Conservation (phyloP, 2,797 vertebrate species). For the Odontamblyopus rebecca region DNA sequence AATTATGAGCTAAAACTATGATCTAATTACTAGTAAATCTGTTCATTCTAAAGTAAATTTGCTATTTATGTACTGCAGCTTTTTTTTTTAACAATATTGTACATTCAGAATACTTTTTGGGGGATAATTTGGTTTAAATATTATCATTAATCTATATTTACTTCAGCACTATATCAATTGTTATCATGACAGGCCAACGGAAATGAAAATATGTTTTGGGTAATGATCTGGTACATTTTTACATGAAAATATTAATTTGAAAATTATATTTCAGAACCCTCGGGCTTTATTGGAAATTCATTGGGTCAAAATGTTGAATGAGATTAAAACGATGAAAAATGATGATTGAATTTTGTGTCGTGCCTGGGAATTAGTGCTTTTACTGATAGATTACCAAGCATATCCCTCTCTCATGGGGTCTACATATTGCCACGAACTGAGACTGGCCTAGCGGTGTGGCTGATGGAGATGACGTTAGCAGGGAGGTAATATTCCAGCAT, state of each 20-base stretch:
- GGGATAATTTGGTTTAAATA: no score
- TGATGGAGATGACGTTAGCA: conserved; percentile 32
- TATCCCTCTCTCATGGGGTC: not conserved
- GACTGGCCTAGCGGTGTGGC: conserved; percentile 16
- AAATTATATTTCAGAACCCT: not conserved
- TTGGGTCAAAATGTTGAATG: not conserved
- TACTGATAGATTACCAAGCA: conserved; percentile 3
- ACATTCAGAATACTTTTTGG: no score
- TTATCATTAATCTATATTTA: no score
- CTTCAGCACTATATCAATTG: no score
- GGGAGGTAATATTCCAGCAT: conserved; percentile 45
- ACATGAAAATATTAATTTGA: not conserved
- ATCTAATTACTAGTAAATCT: no score
- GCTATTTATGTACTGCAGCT: no score
- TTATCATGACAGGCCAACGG: not conserved
- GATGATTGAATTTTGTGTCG: not conserved
- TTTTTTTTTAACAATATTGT: no score
- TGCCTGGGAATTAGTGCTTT: not conserved
- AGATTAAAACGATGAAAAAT: conserved; percentile 7
- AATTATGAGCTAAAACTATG: no score
- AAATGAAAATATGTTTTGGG: not conserved
- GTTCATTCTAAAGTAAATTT: no score
- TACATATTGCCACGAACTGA: not conserved
- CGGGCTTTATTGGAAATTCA: not conserved
- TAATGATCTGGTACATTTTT: not conserved